A percentile compares a stretch with the other conserved stretches of the same genome.
Conservation (phyloP, 1,140 invertebrate species). For the Pygmarrhopalites habei region DNA sequence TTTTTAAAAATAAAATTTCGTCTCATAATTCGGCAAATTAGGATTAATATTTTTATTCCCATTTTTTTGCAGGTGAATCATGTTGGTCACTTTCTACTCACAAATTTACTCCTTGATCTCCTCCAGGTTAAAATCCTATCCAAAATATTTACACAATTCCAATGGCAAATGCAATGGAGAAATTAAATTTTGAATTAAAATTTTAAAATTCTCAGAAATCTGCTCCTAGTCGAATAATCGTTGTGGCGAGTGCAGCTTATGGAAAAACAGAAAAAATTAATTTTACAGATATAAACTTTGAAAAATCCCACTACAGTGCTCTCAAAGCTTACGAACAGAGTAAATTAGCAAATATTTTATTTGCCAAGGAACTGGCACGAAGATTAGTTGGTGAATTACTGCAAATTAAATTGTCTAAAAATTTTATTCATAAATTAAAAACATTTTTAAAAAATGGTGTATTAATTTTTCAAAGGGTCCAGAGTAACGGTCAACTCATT, state of each 20-base stretch:
- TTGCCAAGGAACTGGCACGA: conserved; percentile 67
- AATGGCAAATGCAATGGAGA: too few relatives aligned
- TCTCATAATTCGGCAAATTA: not conserved
- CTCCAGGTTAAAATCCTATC: too few relatives aligned
- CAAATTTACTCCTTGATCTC: too few relatives aligned
- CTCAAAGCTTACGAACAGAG: conserved; percentile 71
- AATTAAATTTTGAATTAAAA: too few relatives aligned
- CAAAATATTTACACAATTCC: too few relatives aligned
- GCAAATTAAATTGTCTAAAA: too few relatives aligned
- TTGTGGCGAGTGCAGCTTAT: conserved; percentile 67
- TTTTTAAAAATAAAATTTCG: conserved; percentile 63
- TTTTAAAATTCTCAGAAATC: conserved; percentile 54
- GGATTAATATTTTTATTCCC: too few relatives aligned
- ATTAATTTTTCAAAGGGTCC: conserved; percentile 53
- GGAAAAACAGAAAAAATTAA: conserved; percentile 59
- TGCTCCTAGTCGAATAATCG: conserved; percentile 67
- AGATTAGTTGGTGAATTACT: conserved; percentile 55
- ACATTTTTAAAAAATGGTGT: too few relatives aligned
- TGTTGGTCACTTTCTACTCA: too few relatives aligned
- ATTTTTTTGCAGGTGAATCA: too few relatives aligned
- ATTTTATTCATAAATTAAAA: too few relatives aligned
- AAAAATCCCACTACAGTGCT: conserved; percentile 59
- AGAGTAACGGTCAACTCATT: conserved; percentile 73
- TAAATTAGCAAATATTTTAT: conserved; percentile 81
- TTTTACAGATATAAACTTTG: conserved; percentile 66